Base-by-base conservation (phyloP, 2,888 invertebrate genomes). In the Hypolimnas misippus region DNA sequence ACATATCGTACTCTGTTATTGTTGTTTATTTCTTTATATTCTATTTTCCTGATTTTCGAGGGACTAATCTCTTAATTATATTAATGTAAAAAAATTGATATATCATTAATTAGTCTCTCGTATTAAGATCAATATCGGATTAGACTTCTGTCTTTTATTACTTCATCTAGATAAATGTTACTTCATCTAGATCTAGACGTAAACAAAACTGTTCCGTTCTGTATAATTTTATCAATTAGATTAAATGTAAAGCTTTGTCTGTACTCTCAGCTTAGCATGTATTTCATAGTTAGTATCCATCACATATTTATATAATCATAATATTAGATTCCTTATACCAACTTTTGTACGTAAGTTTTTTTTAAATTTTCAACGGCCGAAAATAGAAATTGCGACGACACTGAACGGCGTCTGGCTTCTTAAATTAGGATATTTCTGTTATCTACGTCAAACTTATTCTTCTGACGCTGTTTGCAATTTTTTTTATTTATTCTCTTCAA, bases 161-260 rank as follows among this genome's bases (percentile, higher is more conserved):
- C 2, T n/a, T 38, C 2, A 38, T 38, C 12, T 38, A 38, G 35
- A 38, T 38, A n/a, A n/a, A 38, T n/a, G 3, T 1, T 8, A 35
- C 8, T 35, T n/a, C n/a, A 31, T 31, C 10, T 33, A 6, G 8
- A 12, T 12, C 1, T 35, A 38, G 35, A 38, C 12, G 35, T 38
- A 1, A 38, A n/a, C 35, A 38, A 12, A n/a, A 38, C 12, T n/a
- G 12, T 12, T 38, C 4, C 12, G 35, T 38, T 2, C 12, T 38
- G 10, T 38, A n/a, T 38, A n/a, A 38, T n/a, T 38, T 38, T n/a
- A n/a, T 38, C 12, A 38, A n/a, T 38, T 38, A 38, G 35, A 38
- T 35, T 35, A 10, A 35, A 35, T 38, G 35, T 38, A 38, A n/a
- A n/a, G 35, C 35, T 38, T 38, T 38, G n/a, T 38, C 33, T 33